Evolutionary conservation across 2,888 invertebrate species (phyloP).

Genomic region (Anagyrus pseudococci): DNA sequence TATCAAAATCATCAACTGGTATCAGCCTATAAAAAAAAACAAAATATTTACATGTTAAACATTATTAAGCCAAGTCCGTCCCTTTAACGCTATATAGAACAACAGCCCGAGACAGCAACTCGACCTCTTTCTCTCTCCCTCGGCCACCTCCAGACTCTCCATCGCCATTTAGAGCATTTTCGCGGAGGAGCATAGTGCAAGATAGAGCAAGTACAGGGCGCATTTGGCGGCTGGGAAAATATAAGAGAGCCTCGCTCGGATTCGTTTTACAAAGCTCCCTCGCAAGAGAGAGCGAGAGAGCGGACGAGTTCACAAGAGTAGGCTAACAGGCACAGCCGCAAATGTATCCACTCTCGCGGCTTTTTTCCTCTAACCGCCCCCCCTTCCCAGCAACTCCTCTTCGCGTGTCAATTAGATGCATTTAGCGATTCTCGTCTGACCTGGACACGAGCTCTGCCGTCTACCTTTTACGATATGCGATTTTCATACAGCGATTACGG

Average conservation of each 20-base stretch:
- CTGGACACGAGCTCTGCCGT: no score
- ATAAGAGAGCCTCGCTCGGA: background rate
- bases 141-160: background rate
- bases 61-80: slow-evolving; percentile 15
- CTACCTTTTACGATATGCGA: no score
- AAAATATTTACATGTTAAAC: background rate
- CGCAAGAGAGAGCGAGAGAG: no score
- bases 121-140: background rate
- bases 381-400: no score
- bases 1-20: background rate
- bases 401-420: no score
- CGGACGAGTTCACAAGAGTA: no score
- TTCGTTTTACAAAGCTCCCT: background rate
- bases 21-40: background rate
- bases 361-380: no score
- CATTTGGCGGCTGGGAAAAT: background rate
- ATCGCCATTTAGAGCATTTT: slow-evolving; percentile 13
- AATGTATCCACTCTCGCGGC: no score
- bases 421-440: no score
- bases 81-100: no score
- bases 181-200: background rate
- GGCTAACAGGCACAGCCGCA: no score
- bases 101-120: slow-evolving; percentile 1
- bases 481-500: no score
- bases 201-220: background rate